A percentile compares a stretch with the other conserved stretches of the same genome.
Evolutionary conservation across 2,888 invertebrate species (phyloP).

Genomic region (Penaeus monodon): DNA sequence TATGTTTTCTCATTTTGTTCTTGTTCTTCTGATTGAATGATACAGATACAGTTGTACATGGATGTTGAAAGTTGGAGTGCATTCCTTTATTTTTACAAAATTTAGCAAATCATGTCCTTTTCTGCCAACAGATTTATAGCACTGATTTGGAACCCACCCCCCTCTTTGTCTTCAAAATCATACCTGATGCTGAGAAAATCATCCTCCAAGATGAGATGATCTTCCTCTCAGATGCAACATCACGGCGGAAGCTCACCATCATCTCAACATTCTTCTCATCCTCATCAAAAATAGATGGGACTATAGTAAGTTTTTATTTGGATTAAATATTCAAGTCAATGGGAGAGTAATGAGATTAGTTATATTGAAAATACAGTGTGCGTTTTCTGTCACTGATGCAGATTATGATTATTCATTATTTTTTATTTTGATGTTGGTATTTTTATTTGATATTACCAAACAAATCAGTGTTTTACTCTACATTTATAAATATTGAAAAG

Average conservation of each 20-base stretch:
- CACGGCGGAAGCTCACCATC: slow-evolving; percentile 72
- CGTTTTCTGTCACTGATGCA: too few species aligned
- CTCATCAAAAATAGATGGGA: slow-evolving; percentile 74
- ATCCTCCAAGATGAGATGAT: slow-evolving; percentile 79
- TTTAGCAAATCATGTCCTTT: background rate
- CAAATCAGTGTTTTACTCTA: too few species aligned
- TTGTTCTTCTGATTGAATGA: background rate
- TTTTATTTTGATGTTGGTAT: too few species aligned
- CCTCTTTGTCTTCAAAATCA: slow-evolving; percentile 79
- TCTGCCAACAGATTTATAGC: slow-evolving; percentile 75
- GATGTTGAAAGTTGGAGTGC: background rate
- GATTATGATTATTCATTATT: too few species aligned
- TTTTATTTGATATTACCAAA: too few species aligned
- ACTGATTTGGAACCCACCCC: slow-evolving; percentile 78
- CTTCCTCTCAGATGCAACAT: slow-evolving; percentile 74
- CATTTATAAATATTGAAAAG: too few species aligned
- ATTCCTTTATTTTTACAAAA: background rate
- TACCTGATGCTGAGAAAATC: slow-evolving; percentile 75
- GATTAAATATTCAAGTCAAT: background rate
- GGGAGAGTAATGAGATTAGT: too few species aligned
- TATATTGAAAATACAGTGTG: too few species aligned
- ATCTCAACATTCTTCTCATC: slow-evolving; percentile 74
- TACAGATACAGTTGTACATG: too few species aligned
- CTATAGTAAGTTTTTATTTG: slow-evolving; percentile 69
- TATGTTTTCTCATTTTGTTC: background rate